Base-by-base conservation (phyloP, 2,888 invertebrate genomes). In the Leptopilina drosophilae region DNA sequence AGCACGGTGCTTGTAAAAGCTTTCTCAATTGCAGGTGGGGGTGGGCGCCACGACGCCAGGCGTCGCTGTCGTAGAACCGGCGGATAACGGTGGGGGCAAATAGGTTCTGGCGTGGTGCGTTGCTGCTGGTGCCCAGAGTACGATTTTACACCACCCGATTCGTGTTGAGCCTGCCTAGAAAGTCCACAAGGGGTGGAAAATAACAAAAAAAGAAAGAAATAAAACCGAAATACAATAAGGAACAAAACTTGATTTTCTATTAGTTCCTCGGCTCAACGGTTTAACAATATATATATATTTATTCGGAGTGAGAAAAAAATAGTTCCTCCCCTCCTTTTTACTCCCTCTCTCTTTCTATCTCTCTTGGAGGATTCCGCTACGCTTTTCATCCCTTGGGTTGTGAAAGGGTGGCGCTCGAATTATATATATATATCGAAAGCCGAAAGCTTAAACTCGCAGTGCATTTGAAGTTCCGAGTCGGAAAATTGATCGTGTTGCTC, bases 61-160 rank as follows among this genome's bases (percentile, higher is more conserved):
- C 77, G 77, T 77, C 77, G 77, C 77, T 77, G 53, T 12, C 9
- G 42, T 78, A 33, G 59, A 62, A 20, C 78, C 73, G 78, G 78
- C 73, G 46, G 78, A 75, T 59, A 20, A 59, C 59, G 59, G 56
- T 42, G 46, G 53, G 59, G 69, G 59, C 69, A 20, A 59, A 33
- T 64, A 73, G 59, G 73, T 64, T 56, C 78, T 67, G 64, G 59
- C 69, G 65, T 56, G 73, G 56, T 42, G 53, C n/a, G 33, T 40
- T 33, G 53, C 49, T 33, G 26, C 66, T 66, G n/a, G 46, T 64
- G 53, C 33, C 65, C 56, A 66, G 65, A 64, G 77, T 56, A 56
- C 73, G 56, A 73, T 59, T 59, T 73, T 73, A 73, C 53, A 73
- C 73, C 56, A 73, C 40, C 56, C 56, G 73, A 73, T 66, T 64